Evolutionary conservation across 2,888 invertebrate genomes (phyloP), one percentile per base, ranked within the genome.

Genomic region (Phaedon cochleariae): DNA sequence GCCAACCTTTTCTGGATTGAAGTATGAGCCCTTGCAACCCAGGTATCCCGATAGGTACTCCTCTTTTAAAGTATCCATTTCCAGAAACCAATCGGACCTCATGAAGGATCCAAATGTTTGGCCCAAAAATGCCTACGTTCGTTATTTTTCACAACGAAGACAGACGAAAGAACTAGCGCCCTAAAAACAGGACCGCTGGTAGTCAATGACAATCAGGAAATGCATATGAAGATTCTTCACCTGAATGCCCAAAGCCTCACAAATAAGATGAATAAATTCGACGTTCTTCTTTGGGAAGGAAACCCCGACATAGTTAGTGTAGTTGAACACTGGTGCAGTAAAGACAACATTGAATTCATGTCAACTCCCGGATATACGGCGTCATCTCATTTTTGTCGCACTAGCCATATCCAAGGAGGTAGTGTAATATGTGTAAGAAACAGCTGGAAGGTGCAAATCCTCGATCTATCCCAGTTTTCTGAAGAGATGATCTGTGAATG

Each of bases 281-380:
- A 51, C 18, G 59, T 59, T 15, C n/a, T 59, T 34, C 22, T 55
- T 0, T n/a, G 18, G 10, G 62, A 62, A 55, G 62, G 55, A 21
- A 49, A 62, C 4, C 62, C 62, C 6, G 55, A 55, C 22, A 49
- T 62, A 31, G n/a, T 62, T 10, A 62, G 62, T 55, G 37, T 62
- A 31, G 62, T 46, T 9, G 62, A 62, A n/a, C 31, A 60, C 22
- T 60, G 60, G 52, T 60, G 60, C 20, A 46, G 41, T 15, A n/a
- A 21, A 0, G 60, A 60, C 15, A 31, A 55, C 15, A n/a, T 55
- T 1, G 15, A 10, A n/a, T 31, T 37, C 6, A 55, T 54, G 45
- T 10, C 55, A 12, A 21, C 48, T 7, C 62, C 54, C 6, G 55
- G 55, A 34, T 62, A 62, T 17, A 31, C 31, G 20, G 26, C 9